Base-by-base conservation (phyloP, 2,113 vertebrate species). In the Engraulis encrasicolus region DNA sequence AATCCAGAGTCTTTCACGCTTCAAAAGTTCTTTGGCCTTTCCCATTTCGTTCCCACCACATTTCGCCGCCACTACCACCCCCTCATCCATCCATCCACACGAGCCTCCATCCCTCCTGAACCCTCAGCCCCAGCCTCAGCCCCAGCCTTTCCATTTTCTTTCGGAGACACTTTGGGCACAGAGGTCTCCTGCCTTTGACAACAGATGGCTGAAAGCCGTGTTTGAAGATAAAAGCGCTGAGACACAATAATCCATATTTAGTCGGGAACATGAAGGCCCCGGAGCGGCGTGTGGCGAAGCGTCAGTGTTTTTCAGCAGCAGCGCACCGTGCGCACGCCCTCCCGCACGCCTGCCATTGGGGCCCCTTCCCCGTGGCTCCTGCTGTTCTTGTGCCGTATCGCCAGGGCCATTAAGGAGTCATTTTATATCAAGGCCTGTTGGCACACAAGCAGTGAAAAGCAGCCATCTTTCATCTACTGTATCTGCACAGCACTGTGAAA, bases 1-100 rank as follows among this genome's bases (percentile, higher is more conserved):
- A 86, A 89, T 82, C 88, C 91, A 87, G 84, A 91, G 89, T 91
- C 90, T 91, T 93, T 93, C 89, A 92, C 83, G 86, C 92, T 91
- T 92, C 86, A 89, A 82, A 86, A 89, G 89, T 90, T 92, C 85
- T 93, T 90, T 90, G 71, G 86, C 85, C 80, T 78, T 87, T 88
- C 87, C 86, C 78, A 31, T 85, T 20, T 27, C 71, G 18, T 84
- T 91, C 81, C 85, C 84, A 89, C 82, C 85, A 86, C 90, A 78
- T 87, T 19, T 78, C 78, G 36, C 38, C 71, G 80, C n/a, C 87
- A 50, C 14, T 45, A 0, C 17, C 2, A 20, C 12, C n/a, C n/a
- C n/a, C n/a, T n/a, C n/a, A n/a, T 6, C 52, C 66, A 77, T 6
- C 85, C 61, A 6, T 34, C 34, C n/a, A n/a, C n/a, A n/a, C n/a